Percentiles rank a stretch among this genome's conserved stretches.
Evolutionary conservation across 2,113 vertebrate species (phyloP).

Genomic region (Gila orcuttii): DNA sequence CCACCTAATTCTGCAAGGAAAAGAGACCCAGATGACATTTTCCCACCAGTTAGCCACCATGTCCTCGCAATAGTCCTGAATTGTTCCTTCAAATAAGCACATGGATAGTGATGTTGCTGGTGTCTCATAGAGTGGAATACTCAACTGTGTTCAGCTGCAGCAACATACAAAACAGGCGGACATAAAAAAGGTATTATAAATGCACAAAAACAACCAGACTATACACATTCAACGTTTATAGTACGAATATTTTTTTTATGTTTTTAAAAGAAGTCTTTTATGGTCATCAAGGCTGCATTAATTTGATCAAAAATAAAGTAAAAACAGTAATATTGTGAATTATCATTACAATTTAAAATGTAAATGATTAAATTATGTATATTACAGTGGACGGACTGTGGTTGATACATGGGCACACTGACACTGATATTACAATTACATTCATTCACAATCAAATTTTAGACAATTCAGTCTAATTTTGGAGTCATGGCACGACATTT

Average conservation of each 20-base stretch:
- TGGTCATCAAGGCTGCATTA: too few relatives aligned
- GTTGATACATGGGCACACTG: neutral
- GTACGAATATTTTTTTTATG: too few relatives aligned
- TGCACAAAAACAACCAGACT: neutral
- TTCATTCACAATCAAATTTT: neutral
- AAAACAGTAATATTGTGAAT: too few relatives aligned
- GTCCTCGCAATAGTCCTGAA: neutral
- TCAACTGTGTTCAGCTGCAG: neutral
- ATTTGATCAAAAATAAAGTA: too few relatives aligned
- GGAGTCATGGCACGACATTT: neutral
- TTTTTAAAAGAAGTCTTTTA: too few relatives aligned
- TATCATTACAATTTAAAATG: too few relatives aligned
- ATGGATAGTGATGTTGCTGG: neutral
- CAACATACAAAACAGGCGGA: neutral
- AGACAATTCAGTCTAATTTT: neutral
- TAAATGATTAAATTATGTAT: too few relatives aligned
- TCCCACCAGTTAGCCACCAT: neutral
- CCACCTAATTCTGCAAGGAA: neutral
- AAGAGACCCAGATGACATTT: neutral
- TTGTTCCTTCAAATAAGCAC: neutral
- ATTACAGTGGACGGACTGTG: neutral
- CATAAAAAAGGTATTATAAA: too few relatives aligned
- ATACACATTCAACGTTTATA: too few relatives aligned
- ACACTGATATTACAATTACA: neutral
- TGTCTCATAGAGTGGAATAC: neutral